Conservation (phyloP, 2,888 invertebrate genomes). For the Drosophila koepferae region DNA sequence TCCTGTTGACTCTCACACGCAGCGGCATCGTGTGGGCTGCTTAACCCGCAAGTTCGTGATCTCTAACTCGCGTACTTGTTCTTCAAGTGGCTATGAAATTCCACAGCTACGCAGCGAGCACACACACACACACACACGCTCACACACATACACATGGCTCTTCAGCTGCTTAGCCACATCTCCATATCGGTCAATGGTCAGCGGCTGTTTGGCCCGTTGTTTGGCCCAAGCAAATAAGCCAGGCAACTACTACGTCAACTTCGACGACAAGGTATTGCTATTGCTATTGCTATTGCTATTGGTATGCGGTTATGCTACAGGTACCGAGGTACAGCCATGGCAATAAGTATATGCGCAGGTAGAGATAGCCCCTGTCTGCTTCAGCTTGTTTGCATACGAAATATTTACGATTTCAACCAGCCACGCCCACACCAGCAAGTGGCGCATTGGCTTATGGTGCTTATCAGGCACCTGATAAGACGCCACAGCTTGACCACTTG, state of each 20-base stretch:
- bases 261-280: slow-evolving; percentile 53
- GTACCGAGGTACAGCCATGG: slow-evolving; percentile 32
- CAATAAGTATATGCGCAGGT: slow-evolving; percentile 44
- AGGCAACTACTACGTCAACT: slow-evolving; percentile 30
- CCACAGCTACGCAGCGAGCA: slow-evolving; percentile 68
- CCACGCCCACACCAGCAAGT: slow-evolving; percentile 39
- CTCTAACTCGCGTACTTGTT: slow-evolving; percentile 68
- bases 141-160: slow-evolving; percentile 5
- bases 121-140: slow-evolving; percentile 4
- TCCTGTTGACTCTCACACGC: slow-evolving; percentile 48
- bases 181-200: slow-evolving; percentile 77
- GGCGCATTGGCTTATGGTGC: slow-evolving; percentile 41
- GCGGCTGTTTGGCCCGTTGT: slow-evolving; percentile 66
- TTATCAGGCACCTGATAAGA: slow-evolving; percentile 62
- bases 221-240: slow-evolving; percentile 71
- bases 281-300: slow-evolving; percentile 42
- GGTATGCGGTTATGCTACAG: slow-evolving; percentile 43
- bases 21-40: slow-evolving; percentile 64
- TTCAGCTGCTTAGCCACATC: slow-evolving; percentile 29
- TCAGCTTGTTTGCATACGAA: slow-evolving; percentile 72
- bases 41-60: slow-evolving; percentile 76
- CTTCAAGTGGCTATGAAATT: slow-evolving; percentile 72
- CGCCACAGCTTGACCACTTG: slow-evolving; percentile 49
- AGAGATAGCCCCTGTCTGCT: slow-evolving; percentile 13
- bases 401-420: slow-evolving; percentile 64